phyloP scores from a whole-genome alignment of 1,140 invertebrate species.

The Rhyzopertha dominica region DNA sequence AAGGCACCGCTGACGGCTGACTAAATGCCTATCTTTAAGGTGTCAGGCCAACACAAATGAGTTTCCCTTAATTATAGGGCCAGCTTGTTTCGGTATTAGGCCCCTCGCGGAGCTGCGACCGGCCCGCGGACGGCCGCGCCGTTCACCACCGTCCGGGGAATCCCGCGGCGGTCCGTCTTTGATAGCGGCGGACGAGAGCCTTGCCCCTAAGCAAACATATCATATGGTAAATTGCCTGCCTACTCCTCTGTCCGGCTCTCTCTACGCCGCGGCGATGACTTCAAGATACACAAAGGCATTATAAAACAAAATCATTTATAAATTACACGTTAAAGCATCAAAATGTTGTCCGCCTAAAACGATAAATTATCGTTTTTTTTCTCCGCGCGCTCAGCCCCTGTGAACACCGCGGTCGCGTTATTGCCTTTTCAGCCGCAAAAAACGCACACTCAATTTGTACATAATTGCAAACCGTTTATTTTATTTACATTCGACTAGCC shows the following conservation, averaged over 20 bases:
- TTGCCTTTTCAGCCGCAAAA: too few relatives aligned
- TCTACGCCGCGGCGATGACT: slow-evolving; percentile 32
- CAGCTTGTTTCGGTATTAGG: slow-evolving; percentile 39
- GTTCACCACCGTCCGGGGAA: background rate
- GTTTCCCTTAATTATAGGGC: slow-evolving; percentile 46
- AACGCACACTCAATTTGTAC: too few relatives aligned
- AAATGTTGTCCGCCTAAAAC: slow-evolving; percentile 43
- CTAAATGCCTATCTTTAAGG: slow-evolving; percentile 47
- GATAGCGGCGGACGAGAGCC: slow-evolving; percentile 32
- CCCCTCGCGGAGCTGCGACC: slow-evolving; percentile 17
- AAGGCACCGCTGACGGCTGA: slow-evolving; percentile 45
- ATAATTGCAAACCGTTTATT: too few relatives aligned
- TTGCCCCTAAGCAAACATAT: slow-evolving; percentile 46
- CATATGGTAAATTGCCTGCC: slow-evolving; percentile 45
- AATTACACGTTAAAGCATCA: slow-evolving; percentile 45
- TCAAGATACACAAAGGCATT: slow-evolving; percentile 41
- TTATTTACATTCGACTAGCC: too few relatives aligned
- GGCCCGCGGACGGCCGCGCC: slow-evolving; percentile 5
- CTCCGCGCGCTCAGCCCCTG: too few relatives aligned
- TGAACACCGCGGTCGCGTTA: too few relatives aligned
- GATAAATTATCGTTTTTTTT: slow-evolving; percentile 42
- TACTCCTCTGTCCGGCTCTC: slow-evolving; percentile 34
- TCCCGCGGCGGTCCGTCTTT: too few relatives aligned
- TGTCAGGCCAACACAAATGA: slow-evolving; percentile 46
- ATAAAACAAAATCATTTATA: slow-evolving; percentile 46